Conservation (phyloP, 2,888 invertebrate genomes). For the Sesia apiformis region DNA sequence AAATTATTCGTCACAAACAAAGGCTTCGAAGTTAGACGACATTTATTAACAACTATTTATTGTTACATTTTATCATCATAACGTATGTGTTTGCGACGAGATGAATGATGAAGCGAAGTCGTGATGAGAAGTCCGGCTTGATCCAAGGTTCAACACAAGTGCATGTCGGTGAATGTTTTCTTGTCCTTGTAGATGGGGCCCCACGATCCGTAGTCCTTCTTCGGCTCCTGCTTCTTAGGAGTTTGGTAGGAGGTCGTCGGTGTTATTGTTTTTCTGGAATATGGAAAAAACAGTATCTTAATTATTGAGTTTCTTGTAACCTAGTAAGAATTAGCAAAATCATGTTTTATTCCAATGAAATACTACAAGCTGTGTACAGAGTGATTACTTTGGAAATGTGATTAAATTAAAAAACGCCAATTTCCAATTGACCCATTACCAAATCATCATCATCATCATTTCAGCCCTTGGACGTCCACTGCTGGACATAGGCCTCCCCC, state of each 20-base stretch:
- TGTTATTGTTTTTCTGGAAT: conserved; percentile 41
- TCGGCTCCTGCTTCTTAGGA: conserved; percentile 50
- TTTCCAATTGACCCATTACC: too few relatives aligned
- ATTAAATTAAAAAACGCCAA: too few relatives aligned
- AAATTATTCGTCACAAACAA: conserved; percentile 24
- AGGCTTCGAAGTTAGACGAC: conserved; percentile 1
- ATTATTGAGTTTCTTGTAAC: too few relatives aligned
- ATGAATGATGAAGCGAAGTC: conserved; percentile 14
- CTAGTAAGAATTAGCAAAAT: too few relatives aligned
- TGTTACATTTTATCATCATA: neutral
- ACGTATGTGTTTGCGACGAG: conserved; percentile 21
- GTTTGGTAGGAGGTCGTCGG: conserved; percentile 43
- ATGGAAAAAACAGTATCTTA: neutral
- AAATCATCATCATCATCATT: too few relatives aligned
- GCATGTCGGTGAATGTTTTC: conserved; percentile 82
- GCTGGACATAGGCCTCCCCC: too few relatives aligned
- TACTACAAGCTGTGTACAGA: too few relatives aligned
- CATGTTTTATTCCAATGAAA: too few relatives aligned
- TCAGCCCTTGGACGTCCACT: too few relatives aligned
- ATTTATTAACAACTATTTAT: neutral
- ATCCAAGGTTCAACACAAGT: conserved; percentile 67
- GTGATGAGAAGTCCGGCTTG: conserved; percentile 25
- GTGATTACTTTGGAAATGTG: too few relatives aligned
- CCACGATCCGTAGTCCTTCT: conserved; percentile 78
- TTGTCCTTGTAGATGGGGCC: conserved; percentile 84